These are phyloP conservation scores for Mechanitis mazaeus DNA, from an alignment of 2,888 invertebrate genomes.

Conservation along the genomic window DNA sequence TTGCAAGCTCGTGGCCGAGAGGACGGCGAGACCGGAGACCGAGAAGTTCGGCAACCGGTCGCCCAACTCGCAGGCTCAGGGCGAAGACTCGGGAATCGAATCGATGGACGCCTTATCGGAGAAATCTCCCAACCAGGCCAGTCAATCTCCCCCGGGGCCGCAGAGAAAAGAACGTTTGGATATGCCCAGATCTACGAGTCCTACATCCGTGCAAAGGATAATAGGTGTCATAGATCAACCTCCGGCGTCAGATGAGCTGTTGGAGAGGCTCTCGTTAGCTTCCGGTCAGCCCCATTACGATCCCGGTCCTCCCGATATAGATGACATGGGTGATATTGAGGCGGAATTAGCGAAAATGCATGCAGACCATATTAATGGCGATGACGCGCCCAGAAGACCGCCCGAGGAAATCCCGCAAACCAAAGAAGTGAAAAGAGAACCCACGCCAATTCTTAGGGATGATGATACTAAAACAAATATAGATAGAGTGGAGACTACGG, in stretches of 20 bases:
- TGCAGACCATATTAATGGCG: conserved; percentile 63
- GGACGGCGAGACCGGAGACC: conserved; percentile 45
- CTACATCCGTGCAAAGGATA: conserved; percentile 68
- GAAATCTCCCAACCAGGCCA: conserved; percentile 92
- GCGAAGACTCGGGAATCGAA: conserved; percentile 94
- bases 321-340: conserved; percentile 80
- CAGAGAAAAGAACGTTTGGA: conserved; percentile 64
- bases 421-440: conserved; percentile 51
- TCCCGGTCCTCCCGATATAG: conserved; percentile 61
- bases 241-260: conserved; percentile 52
- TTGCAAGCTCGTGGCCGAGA: conserved; percentile 74
- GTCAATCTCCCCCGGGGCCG: conserved; percentile 80
- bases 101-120: conserved; percentile 96
- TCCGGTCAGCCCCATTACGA: conserved; percentile 52
- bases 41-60: conserved; percentile 66
- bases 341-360: conserved; percentile 83
- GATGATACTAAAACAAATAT: conserved; percentile 34
- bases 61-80: conserved; percentile 77
- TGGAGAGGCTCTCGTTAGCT: conserved; percentile 49
- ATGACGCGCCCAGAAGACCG: conserved; percentile 46
- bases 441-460: conserved; percentile 47
- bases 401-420: conserved; percentile 32
- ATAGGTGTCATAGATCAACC: conserved; percentile 57
- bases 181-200: conserved; percentile 64
- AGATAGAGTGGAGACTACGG: conserved; percentile 29